These are phyloP conservation scores for Echiichthys vipera DNA, from an alignment of 2,797 vertebrate species.

Conservation along the genomic window DNA sequence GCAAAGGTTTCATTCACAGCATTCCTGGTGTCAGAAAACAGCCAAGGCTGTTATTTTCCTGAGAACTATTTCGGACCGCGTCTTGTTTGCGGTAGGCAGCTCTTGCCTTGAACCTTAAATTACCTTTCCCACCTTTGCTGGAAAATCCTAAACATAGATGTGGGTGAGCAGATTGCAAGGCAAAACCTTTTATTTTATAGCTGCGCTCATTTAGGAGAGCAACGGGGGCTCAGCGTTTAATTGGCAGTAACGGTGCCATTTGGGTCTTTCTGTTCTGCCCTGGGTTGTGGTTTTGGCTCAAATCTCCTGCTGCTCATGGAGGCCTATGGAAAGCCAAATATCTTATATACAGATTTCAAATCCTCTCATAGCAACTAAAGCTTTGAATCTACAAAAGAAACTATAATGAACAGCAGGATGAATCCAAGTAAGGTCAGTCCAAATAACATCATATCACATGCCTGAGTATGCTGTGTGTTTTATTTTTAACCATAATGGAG, in stretches of 20 bases:
- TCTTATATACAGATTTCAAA: not conserved
- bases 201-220: constrained; percentile 34
- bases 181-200: constrained; percentile 40
- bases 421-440: not conserved
- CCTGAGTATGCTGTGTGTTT: not conserved
- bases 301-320: constrained; percentile 15
- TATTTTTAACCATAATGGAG: constrained; percentile 13
- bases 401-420: not conserved
- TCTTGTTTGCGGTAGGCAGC: constrained; percentile 14
- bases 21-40: constrained; percentile 43
- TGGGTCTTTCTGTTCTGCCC: constrained; percentile 18
- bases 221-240: constrained; percentile 37
- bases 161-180: constrained; percentile 44
- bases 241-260: constrained; percentile 39
- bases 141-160: constrained; percentile 53
- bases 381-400: not conserved
- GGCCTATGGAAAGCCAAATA: not conserved
- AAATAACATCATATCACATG: constrained; percentile 4
- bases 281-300: constrained; percentile 29
- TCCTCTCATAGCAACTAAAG: constrained; percentile 9
- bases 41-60: constrained; percentile 30
- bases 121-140: constrained; percentile 31
- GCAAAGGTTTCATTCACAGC: constrained; percentile 18
- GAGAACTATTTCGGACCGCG: constrained; percentile 29
- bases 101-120: constrained; percentile 15